Evolutionary conservation across 2,113 vertebrate species (phyloP).

Genomic region (Asarcornis scutulata): DNA sequence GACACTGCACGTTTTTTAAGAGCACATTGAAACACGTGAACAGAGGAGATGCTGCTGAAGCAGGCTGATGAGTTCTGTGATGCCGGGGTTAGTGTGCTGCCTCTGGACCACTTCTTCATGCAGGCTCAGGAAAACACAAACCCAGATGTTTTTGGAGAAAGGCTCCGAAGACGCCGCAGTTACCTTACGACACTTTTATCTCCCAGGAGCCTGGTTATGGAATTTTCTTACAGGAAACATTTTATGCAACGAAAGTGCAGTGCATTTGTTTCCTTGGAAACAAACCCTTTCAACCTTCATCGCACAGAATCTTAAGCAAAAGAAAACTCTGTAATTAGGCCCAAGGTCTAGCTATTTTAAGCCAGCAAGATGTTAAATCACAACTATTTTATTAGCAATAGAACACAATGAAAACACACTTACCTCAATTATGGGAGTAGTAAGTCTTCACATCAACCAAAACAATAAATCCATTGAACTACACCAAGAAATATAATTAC

Average conservation of each 20-base stretch:
- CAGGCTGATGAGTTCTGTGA: background rate
- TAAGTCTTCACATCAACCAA: conserved; percentile 6
- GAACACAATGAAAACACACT: conserved; percentile 3
- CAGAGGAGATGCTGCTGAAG: background rate
- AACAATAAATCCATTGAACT: background rate
- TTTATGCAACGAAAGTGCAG: conserved; percentile 49
- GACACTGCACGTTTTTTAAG: rapidly evolving
- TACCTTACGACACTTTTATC: background rate
- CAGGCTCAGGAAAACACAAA: background rate
- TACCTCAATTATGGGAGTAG: background rate
- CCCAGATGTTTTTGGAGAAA: background rate
- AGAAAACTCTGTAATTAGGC: conserved; percentile 66
- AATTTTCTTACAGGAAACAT: conserved; percentile 67
- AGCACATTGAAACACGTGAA: background rate
- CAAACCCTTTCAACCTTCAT: conserved; percentile 77
- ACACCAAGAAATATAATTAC: background rate
- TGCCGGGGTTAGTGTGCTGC: too few species aligned
- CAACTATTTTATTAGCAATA: conserved; percentile 37
- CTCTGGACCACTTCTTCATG: background rate
- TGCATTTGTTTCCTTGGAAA: conserved; percentile 84
- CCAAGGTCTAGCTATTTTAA: conserved; percentile 73
- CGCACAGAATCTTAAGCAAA: conserved; percentile 55
- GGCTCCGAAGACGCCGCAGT: background rate
- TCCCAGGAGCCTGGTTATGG: conserved; percentile 47
- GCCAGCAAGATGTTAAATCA: conserved; percentile 50